These are phyloP conservation scores for Boloria selene DNA, from an alignment of 2,888 invertebrate species.

Conservation along the genomic window DNA sequence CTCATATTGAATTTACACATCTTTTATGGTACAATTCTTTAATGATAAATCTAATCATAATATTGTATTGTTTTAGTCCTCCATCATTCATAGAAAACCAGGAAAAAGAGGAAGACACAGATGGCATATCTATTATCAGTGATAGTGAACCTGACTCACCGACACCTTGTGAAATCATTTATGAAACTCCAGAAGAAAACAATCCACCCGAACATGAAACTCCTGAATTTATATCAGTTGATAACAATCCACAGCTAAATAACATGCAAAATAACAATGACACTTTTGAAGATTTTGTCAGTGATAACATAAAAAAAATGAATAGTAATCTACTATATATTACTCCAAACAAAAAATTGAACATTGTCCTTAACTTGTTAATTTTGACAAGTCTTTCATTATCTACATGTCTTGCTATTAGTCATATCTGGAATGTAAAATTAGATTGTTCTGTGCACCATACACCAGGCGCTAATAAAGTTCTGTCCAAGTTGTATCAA, in stretches of 20 bases:
- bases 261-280: slow-evolving; percentile 47
- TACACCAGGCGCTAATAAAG: slow-evolving; percentile 71
- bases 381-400: slow-evolving; percentile 77
- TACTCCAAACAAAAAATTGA: slow-evolving; percentile 72
- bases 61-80: slow-evolving; percentile 1
- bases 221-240: slow-evolving; percentile 50
- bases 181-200: slow-evolving; percentile 52
- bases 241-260: slow-evolving; percentile 42
- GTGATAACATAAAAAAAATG: slow-evolving; percentile 58
- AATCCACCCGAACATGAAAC: slow-evolving; percentile 48
- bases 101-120: slow-evolving; percentile 78
- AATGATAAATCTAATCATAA: background rate
- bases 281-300: slow-evolving; percentile 58
- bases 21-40: no score
- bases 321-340: slow-evolving; percentile 53
- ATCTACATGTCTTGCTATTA: slow-evolving; percentile 75
- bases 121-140: slow-evolving; percentile 78
- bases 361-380: slow-evolving; percentile 73
- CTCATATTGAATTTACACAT: no score
- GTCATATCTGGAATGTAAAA: slow-evolving; percentile 78
- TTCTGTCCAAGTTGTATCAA: slow-evolving; percentile 75
- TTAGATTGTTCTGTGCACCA: slow-evolving; percentile 68
- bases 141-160: slow-evolving; percentile 72
- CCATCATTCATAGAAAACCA: slow-evolving; percentile 42
- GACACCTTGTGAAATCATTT: slow-evolving; percentile 53